Evolutionary conservation across 2,797 vertebrate genomes (phyloP).

Genomic region (Oceanodroma leucorhoa): DNA sequence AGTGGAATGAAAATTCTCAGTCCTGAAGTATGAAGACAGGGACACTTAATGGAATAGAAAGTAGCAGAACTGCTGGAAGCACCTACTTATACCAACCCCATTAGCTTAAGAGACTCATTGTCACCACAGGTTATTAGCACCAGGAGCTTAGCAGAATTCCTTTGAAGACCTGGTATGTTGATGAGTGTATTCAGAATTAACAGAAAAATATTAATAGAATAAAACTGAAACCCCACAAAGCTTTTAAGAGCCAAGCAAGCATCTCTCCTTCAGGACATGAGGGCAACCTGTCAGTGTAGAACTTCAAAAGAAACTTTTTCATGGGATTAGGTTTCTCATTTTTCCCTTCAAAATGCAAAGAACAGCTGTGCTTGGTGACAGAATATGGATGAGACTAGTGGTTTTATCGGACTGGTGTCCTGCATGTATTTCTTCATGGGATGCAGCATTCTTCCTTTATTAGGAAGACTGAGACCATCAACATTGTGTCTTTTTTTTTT

Average conservation of each 20-base stretch:
- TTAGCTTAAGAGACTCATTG: not conserved
- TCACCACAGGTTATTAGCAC: slow-evolving; percentile 13
- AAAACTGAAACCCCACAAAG: not conserved
- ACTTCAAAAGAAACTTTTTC: not conserved
- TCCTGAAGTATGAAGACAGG: not conserved
- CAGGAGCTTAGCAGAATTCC: slow-evolving; percentile 8
- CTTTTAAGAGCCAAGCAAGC: not conserved
- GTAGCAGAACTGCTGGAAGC: slow-evolving; percentile 28
- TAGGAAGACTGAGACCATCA: not conserved
- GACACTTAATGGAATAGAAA: not conserved
- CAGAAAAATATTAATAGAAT: not conserved
- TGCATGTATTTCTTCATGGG: not conserved
- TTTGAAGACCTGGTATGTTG: not conserved
- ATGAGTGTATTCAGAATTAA: not conserved
- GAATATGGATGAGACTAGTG: not conserved
- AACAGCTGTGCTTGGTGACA: not conserved
- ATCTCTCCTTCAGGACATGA: not conserved
- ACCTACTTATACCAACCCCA: not conserved
- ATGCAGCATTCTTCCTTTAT: not conserved
- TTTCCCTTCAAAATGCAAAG: not conserved
- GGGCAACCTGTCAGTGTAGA: not conserved
- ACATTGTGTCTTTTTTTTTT: fast-evolving
- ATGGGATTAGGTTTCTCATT: not conserved
- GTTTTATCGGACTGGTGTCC: not conserved
- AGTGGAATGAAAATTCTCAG: not conserved